phyloP scores from a whole-genome alignment of 2,797 vertebrate genomes.

The Trematomus bernacchii region DNA sequence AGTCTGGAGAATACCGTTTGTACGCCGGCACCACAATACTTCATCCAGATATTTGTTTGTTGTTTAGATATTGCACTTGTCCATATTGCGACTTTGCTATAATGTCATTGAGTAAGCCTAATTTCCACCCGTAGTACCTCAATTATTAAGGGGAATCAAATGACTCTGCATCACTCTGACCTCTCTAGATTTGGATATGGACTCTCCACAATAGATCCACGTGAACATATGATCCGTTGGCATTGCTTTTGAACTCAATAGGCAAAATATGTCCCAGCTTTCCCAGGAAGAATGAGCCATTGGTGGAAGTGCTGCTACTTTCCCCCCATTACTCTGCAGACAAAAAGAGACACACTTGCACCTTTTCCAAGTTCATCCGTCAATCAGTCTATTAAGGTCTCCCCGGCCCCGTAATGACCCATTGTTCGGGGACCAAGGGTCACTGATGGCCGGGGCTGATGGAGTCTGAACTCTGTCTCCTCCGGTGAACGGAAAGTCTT shows the following conservation, averaged over 20 bases:
- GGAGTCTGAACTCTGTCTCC: constrained; percentile 74
- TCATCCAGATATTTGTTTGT: no score
- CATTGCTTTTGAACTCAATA: constrained; percentile 5
- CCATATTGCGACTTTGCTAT: no score
- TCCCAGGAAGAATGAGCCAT: constrained; percentile 33
- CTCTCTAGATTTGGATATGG: constrained; percentile 17
- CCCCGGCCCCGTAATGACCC: constrained; percentile 79
- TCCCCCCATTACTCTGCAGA: constrained; percentile 45
- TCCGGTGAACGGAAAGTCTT: constrained; percentile 73
- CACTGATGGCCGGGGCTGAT: constrained; percentile 82
- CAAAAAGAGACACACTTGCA: constrained; percentile 23
- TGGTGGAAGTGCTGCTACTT: constrained; percentile 21
- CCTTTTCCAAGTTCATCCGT: constrained; percentile 75
- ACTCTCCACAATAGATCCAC: constrained; percentile 25
- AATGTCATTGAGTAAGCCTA: no score
- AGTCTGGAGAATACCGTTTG: no score
- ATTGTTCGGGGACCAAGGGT: constrained; percentile 81
- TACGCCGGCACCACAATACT: no score
- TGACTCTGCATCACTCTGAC: not conserved
- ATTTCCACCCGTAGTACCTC: not conserved
- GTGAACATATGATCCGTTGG: not conserved
- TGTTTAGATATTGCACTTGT: no score
- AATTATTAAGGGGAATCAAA: not conserved
- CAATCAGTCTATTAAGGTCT: constrained; percentile 83
- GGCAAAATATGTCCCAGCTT: constrained; percentile 29